Base-by-base conservation (phyloP, 2,797 vertebrate species). In the Danio choprae region DNA sequence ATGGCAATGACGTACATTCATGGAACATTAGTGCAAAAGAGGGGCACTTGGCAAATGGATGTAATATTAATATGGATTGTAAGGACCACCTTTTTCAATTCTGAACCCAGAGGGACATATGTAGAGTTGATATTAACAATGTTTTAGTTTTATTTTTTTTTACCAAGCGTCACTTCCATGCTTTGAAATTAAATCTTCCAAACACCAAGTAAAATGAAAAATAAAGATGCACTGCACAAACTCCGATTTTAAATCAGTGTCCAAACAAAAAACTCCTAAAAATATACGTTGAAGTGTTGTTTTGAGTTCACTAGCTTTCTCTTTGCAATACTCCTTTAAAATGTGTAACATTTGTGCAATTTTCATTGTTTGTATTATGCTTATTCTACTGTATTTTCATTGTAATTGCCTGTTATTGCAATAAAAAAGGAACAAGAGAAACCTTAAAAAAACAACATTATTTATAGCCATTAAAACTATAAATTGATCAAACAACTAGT, bases 41-140 rank as follows among this genome's bases (percentile, higher is more conserved):
- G 71, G 60, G 71, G 36, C 79, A 79, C 55, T 81, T 76, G 79
- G 64, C 53, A 79, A 65, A 53, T 71, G 59, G 91, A 83, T 74
- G 70, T 78, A 65, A 63, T 62, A 59, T 50, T 20, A 58, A 41
- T 62, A 51, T 12, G 60, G 43, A 43, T 58, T 7, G 60, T 58
- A 58, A 40, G 53, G n/a, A 8, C 36, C 13, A 60, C 8, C 43
- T 5, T 20, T 67, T 77, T 22, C 20, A 5, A 44, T 65, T 67
- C 63, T 77, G 40, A 59, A 38, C 51, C n/a, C 63, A 65, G 65
- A 18, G 22, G 62, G 40, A 67, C 40, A 77, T 18, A 65, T 55
- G 60, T 48, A 53, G 41, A 20, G 22, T 51, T 46, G 3, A 65
- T 46, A 55, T 40, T 62, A 78, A 0, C 6, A 70, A 53, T 50